Percentiles rank a stretch among this genome's conserved stretches.
phyloP scores from a whole-genome alignment of 2,888 invertebrate species.

The Ypsolopha sequella region DNA sequence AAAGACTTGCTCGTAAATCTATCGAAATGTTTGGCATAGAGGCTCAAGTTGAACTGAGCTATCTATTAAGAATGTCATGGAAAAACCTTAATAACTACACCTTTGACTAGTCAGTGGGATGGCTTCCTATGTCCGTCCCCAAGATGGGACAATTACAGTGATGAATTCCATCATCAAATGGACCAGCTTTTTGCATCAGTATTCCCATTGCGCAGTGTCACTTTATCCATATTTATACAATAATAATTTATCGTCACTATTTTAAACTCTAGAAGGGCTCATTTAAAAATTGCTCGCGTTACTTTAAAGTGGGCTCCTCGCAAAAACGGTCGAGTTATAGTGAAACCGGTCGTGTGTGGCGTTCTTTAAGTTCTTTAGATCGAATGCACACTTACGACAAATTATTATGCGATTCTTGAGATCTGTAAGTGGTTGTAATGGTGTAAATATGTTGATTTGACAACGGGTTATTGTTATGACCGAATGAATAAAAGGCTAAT shows the following conservation, averaged over 20 bases:
- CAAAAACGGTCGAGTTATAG: constrained; percentile 5
- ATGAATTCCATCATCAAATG: neutral
- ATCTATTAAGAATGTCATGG: too few species aligned
- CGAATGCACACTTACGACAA: neutral
- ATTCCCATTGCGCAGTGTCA: constrained; percentile 1
- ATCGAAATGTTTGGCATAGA: too few species aligned
- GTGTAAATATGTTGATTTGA: too few species aligned
- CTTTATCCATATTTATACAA: constrained; percentile 3
- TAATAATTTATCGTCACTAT: constrained; percentile 5
- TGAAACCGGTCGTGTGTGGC: constrained; percentile 4
- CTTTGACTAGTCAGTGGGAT: too few species aligned
- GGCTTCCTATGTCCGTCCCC: too few species aligned
- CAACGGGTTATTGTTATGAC: too few species aligned
- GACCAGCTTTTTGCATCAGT: neutral
- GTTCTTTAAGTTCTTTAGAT: neutral
- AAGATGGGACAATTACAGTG: neutral
- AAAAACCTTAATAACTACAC: too few species aligned
- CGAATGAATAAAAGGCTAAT: too few species aligned
- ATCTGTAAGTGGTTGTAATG: too few species aligned
- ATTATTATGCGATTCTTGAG: neutral
- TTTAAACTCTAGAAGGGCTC: constrained; percentile 7
- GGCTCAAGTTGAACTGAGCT: too few species aligned
- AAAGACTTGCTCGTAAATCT: too few species aligned
- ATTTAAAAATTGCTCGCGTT: constrained; percentile 33
- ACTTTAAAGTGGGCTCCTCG: constrained; percentile 11